Percentiles rank a stretch among this genome's conserved stretches.
Evolutionary conservation across 2,113 vertebrate species (phyloP).

Genomic region (Conger conger): DNA sequence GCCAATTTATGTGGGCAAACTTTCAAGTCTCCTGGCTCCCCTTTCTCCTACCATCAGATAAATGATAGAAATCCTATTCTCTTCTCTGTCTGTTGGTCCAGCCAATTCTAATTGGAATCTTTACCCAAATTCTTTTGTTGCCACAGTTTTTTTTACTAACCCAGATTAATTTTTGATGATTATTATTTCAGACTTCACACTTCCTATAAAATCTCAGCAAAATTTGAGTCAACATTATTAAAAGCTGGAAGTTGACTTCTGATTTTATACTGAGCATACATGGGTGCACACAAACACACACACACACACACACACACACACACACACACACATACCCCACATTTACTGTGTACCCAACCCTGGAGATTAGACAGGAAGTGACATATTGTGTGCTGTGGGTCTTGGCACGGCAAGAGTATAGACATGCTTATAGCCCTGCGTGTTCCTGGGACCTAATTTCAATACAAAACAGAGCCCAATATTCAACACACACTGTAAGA

Average conservation of each 20-base stretch:
- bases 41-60: too few relatives aligned
- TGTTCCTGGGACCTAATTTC: not conserved
- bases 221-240: too few relatives aligned
- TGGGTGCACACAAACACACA: not conserved
- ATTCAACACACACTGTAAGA: not conserved
- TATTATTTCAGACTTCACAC: too few relatives aligned
- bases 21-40: too few relatives aligned
- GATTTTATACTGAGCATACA: not conserved
- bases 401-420: constrained; percentile 30
- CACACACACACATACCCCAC: constrained; percentile 6
- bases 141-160: too few relatives aligned
- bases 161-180: too few relatives aligned
- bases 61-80: too few relatives aligned
- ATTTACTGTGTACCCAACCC: constrained; percentile 32
- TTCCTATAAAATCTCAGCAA: too few relatives aligned
- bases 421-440: not conserved
- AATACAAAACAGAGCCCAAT: not conserved
- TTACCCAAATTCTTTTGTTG: too few relatives aligned
- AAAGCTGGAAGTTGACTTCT: too few relatives aligned
- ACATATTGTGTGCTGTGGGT: constrained; percentile 44
- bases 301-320: not conserved
- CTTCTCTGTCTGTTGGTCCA: not conserved
- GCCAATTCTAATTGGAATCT: too few relatives aligned
- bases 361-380: constrained; percentile 43
- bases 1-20: too few relatives aligned